phyloP scores from a whole-genome alignment of 2,797 vertebrate genomes.

The Brachyrhaphis roseni region DNA sequence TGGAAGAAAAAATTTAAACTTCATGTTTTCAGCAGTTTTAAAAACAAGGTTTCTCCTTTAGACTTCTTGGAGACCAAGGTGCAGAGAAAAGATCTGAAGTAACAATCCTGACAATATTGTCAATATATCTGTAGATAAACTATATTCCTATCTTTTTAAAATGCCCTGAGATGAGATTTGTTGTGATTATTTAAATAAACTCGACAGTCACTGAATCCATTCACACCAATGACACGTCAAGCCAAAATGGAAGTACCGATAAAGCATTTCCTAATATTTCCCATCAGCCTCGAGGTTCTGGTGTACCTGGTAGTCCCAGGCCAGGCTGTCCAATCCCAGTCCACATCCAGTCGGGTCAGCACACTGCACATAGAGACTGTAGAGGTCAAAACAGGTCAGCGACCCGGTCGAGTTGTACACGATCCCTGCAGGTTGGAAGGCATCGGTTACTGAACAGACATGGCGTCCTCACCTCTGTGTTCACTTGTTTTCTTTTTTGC shows the following conservation, averaged over 20 bases:
- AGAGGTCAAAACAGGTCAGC: conserved; percentile 83
- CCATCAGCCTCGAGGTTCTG: not conserved
- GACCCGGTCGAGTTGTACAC: conserved; percentile 88
- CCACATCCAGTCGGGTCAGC: conserved; percentile 94
- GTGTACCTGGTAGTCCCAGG: conserved; percentile 98
- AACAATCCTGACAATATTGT: no score
- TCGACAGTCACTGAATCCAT: not conserved
- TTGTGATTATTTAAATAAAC: not conserved
- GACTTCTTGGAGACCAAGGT: not conserved
- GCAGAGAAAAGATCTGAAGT: no score
- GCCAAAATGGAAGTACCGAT: not conserved
- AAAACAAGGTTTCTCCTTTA: not conserved
- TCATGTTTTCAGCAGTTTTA: not conserved
- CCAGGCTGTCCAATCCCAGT: conserved; percentile 79
- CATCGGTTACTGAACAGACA: not conserved
- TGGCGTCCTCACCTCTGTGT: not conserved
- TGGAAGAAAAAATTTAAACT: not conserved
- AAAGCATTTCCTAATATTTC: not conserved
- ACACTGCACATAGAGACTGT: conserved; percentile 84
- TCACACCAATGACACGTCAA: not conserved
- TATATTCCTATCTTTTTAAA: not conserved
- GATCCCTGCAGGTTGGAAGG: conserved; percentile 76
- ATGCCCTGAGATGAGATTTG: not conserved
- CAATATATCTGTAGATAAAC: not conserved
- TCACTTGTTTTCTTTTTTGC: not conserved